Evolutionary conservation across 2,797 vertebrate species (phyloP).

Genomic region (Oryzias dopingdopingensis): DNA sequence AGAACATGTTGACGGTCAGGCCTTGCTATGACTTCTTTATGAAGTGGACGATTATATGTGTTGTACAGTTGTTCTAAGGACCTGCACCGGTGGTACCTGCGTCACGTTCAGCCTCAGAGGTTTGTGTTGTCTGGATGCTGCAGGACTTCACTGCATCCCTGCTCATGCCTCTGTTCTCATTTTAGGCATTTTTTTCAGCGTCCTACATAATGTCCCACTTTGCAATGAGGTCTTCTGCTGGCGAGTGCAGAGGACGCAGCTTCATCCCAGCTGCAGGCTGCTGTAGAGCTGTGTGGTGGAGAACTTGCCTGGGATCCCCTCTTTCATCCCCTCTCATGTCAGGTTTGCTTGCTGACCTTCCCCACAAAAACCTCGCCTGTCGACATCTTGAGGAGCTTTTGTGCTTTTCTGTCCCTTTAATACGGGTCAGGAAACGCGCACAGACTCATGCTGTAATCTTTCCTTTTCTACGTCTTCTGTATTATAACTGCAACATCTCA

Average conservation of each 20-base stretch:
- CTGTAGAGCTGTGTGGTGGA: conserved; percentile 4
- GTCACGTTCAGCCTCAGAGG: neutral
- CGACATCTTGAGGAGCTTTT: neutral
- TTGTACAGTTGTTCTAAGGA: neutral
- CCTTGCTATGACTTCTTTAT: neutral
- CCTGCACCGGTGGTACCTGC: neutral
- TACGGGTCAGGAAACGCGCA: neutral
- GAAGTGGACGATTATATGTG: neutral
- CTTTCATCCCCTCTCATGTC: conserved; percentile 29
- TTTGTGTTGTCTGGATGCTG: conserved; percentile 23
- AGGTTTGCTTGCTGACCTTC: neutral
- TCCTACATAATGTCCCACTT: conserved; percentile 72
- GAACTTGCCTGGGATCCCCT: conserved; percentile 2
- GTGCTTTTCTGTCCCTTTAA: neutral
- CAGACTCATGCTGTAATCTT: too few relatives aligned
- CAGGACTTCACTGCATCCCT: conserved; percentile 17
- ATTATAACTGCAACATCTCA: neutral
- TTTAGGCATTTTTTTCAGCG: conserved; percentile 51
- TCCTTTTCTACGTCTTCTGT: neutral
- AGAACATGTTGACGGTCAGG: too few relatives aligned
- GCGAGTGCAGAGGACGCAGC: conserved; percentile 13
- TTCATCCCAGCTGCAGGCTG: conserved; percentile 7
- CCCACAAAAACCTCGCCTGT: conserved; percentile 1
- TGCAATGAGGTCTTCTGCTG: conserved; percentile 60
- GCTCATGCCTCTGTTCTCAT: conserved; percentile 37